Evolutionary conservation across 1,140 invertebrate genomes (phyloP).

Genomic region (Caenorhabditis inopinata): DNA sequence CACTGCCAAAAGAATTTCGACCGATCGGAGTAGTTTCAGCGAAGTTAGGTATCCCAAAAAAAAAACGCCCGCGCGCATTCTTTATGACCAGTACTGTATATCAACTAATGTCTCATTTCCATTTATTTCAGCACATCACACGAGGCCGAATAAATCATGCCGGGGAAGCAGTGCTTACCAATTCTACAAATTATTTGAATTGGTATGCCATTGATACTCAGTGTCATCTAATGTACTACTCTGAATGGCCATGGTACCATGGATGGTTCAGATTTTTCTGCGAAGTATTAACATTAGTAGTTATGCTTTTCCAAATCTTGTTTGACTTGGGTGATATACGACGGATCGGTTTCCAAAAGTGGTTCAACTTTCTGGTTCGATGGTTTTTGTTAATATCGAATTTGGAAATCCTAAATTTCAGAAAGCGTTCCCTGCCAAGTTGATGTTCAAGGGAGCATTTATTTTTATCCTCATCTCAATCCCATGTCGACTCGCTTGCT

Average conservation of each 20-base stretch:
- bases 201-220: constrained; percentile 11
- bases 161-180: neutral
- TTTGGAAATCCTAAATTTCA: constrained; percentile 64
- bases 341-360: constrained; percentile 57
- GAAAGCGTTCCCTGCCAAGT: constrained; percentile 83
- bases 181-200: neutral
- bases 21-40: too few species aligned
- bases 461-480: constrained; percentile 73
- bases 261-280: constrained; percentile 44
- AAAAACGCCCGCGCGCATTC: too few species aligned
- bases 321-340: constrained; percentile 55
- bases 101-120: too few species aligned
- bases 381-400: neutral
- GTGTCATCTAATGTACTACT: constrained; percentile 42
- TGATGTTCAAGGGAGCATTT: constrained; percentile 85
- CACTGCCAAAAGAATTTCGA: too few species aligned
- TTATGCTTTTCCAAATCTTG: constrained; percentile 50
- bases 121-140: constrained; percentile 39
- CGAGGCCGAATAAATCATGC: constrained; percentile 26
- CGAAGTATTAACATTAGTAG: constrained; percentile 31
- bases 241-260: constrained; percentile 2
- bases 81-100: too few species aligned
- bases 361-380: constrained; percentile 63
- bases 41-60: too few species aligned
- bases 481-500: constrained; percentile 78